Evolutionary conservation across 2,888 invertebrate species (phyloP), one percentile per base, ranked within the genome.

Genomic region (Pardosa pseudoannulata): DNA sequence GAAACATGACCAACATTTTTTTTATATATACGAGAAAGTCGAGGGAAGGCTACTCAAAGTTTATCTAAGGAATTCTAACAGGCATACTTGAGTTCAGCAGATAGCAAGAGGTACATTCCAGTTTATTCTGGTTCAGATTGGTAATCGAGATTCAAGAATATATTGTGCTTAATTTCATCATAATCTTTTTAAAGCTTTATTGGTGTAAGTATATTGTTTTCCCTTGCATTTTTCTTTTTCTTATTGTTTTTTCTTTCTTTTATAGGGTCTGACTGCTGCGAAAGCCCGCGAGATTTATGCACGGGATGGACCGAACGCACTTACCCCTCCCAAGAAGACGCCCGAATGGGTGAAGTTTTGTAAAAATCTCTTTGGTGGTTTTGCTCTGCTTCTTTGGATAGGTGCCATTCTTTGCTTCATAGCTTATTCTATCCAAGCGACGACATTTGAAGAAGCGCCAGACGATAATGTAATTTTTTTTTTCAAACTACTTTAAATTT

Each of bases 281-380:
- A 92, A 93, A 89, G 96, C 95, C 0, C 92, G 92, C 1, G 92
- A 93, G 67, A 91, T 94, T 9, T 91, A 94, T 0, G 91, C 92
- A 13, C 93, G 93, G 89, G 93, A 95, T 88, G 95, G 95, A 3
- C 94, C 93, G 0, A 96, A 96, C 90, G 93, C 94, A 2, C 92
- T 96, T 31, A 95, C 96, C 0, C 96, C 96, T 0, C 94, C 96
- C 28, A 97, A 96, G 94, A 97, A 97, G 92, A 98, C 98, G 88
- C 98, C 98, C 91, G 98, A 98, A 94, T 98, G 98, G 98, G 96
- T 98, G 90, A 98, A 98, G 93, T 98, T 98, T 94, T 97, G 97
- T 94, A 98, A 98, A 94, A 98, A 98, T 93, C 94, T 98, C 91
- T 98, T 98, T 93, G 98, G 98, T 90, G 98, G 98, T 91, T 98